phyloP scores from a whole-genome alignment of 2,113 vertebrate species.

The Phalacrocorax aristotelis region DNA sequence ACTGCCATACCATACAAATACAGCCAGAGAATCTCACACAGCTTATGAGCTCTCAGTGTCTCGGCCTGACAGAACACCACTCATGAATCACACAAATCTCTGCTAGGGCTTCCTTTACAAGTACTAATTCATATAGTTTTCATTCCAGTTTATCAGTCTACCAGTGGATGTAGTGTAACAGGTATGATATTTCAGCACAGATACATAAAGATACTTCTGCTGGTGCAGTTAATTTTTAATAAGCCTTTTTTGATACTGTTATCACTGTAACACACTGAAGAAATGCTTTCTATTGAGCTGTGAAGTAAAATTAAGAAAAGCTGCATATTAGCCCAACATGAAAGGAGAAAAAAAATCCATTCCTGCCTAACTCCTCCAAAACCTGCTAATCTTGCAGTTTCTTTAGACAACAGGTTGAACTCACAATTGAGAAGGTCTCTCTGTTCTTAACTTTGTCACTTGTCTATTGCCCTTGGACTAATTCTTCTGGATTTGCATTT shows the following conservation, averaged over 20 bases:
- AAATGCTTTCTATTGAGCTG: neutral
- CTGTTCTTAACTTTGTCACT: neutral
- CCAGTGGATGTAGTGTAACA: neutral
- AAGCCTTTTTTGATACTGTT: neutral
- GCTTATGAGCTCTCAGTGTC: neutral
- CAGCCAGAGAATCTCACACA: neutral
- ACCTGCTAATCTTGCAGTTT: neutral
- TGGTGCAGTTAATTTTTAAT: neutral
- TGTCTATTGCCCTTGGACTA: neutral
- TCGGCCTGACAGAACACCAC: neutral
- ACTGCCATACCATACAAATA: neutral
- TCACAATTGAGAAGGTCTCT: neutral
- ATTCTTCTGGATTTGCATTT: constrained; percentile 17
- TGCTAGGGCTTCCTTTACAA: neutral
- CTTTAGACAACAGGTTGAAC: neutral
- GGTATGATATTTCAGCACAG: neutral
- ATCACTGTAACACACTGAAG: neutral
- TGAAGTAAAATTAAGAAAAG: neutral
- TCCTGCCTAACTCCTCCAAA: neutral
- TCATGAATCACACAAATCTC: neutral
- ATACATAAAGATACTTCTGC: neutral
- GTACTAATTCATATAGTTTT: neutral
- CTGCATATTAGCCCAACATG: neutral
- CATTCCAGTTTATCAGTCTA: neutral
- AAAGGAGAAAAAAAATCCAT: neutral